A percentile compares a stretch with the other conserved stretches of the same genome.
These are phyloP conservation scores for Genyomyrus donnyi DNA, from an alignment of 2,113 vertebrate genomes.

Conservation along the genomic window DNA sequence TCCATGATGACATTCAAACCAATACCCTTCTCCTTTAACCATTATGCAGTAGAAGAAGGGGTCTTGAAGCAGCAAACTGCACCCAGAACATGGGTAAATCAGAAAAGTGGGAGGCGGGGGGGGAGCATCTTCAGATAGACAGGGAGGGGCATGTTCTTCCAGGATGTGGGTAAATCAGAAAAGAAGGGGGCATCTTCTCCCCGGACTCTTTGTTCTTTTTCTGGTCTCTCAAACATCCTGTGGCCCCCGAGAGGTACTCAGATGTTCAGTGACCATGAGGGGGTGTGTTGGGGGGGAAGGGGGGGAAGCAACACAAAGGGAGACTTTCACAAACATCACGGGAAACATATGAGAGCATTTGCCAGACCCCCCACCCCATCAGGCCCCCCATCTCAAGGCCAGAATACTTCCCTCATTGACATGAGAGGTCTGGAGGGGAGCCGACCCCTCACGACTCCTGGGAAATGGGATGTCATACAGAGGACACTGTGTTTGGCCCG, in stretches of 20 bases:
- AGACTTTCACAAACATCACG: conserved; percentile 45
- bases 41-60: background rate
- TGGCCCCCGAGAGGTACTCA: background rate
- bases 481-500: background rate
- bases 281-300: conserved; percentile 39
- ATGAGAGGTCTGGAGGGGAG: conserved; percentile 39
- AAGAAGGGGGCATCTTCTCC: background rate
- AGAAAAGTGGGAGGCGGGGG: background rate
- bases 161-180: background rate
- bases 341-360: conserved; percentile 46
- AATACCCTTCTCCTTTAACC: background rate
- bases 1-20: background rate
- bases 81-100: background rate
- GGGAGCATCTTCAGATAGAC: background rate
- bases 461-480: conserved; percentile 28
- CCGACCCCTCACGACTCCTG: conserved; percentile 40
- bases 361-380: conserved; percentile 21
- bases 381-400: conserved; percentile 3
- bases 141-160: too few relatives aligned
- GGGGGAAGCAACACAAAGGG: background rate
- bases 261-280: conserved; percentile 30
- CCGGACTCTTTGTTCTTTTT: background rate
- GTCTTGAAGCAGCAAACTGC: background rate
- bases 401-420: conserved; percentile 34
- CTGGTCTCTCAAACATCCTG: background rate